Percentiles rank a stretch among this genome's conserved stretches.
These are phyloP conservation scores for Anseranas semipalmata DNA, from an alignment of 2,113 vertebrate genomes.

Conservation along the genomic window DNA sequence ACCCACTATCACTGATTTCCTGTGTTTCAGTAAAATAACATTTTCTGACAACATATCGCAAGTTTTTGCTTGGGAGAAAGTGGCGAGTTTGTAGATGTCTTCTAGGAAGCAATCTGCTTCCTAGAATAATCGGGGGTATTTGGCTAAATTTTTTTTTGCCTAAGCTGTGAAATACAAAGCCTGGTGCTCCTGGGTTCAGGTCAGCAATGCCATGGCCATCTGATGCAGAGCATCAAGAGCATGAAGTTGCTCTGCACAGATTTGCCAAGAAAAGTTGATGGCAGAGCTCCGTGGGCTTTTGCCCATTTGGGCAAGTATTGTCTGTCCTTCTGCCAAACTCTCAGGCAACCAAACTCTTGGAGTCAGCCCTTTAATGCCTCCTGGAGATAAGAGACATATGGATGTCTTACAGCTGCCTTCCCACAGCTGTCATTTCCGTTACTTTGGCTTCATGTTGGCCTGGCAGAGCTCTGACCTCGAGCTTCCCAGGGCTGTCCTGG, in stretches of 20 bases:
- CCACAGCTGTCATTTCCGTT: not conserved
- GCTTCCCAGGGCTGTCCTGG: not conserved
- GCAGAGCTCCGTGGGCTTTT: not conserved
- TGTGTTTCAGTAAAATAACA: not conserved
- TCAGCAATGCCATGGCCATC: not conserved
- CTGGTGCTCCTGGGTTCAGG: not conserved
- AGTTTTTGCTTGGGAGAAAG: not conserved
- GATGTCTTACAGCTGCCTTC: not conserved
- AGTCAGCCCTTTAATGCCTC: not conserved
- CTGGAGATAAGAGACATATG: not conserved
- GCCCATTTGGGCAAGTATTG: not conserved
- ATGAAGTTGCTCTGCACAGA: not conserved
- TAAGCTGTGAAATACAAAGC: not conserved
- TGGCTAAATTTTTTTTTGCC: not conserved
- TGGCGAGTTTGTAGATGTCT: not conserved
- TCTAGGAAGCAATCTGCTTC: not conserved
- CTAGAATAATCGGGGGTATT: not conserved
- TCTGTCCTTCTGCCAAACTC: not conserved
- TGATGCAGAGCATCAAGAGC: not conserved
- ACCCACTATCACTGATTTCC: rapidly evolving
- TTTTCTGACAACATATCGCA: not conserved
- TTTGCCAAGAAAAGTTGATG: not conserved
- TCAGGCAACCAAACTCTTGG: not conserved
- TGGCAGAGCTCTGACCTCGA: not conserved
- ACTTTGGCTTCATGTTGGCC: not conserved